Evolutionary conservation across 2,888 invertebrate species (phyloP), one percentile per base, ranked within the genome.

Genomic region (Abrostola tripartita): DNA sequence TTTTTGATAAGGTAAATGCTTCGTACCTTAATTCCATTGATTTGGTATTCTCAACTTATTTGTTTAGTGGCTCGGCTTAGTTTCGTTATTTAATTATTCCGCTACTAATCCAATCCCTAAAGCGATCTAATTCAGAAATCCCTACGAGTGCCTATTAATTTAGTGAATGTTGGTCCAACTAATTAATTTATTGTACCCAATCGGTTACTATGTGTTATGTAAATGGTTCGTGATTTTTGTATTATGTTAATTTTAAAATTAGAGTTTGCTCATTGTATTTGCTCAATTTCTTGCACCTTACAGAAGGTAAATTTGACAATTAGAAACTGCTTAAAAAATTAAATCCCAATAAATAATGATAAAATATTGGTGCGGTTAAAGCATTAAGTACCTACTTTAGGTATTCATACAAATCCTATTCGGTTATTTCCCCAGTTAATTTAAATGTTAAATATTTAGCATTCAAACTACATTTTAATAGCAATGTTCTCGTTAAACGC

Each of bases 61-160:
- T 55, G 35, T 7, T 9, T 5, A 5, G 10, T 6, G 11, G 5
- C 10, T 12, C 10, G 52, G 58, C 51, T 62, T 62, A 66, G 68
- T 71, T 68, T 52, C 24, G 53, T 76, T 74, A 79, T 74, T 78
- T 71, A 74, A 79, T 78, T 71, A 76, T 67, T 63, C 65, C 50
- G 52, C 68, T 65, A 60, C 68, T 71, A 76, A 71, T 74, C 66
- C 61, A 68, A 68, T 74, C 61, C 74, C 51, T 57, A 65, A 67
- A 61, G 66, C 65, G 64, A 68, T 74, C 68, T 67, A 69, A 76
- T 71, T 71, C 68, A 56, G 60, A 71, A 77, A 74, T 71, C 71
- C 65, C 56, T 68, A 68, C 65, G 51, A 76, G 52, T 67, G 59
- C 60, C 68, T 76, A 68, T 76, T 76, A 66, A 78, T 73, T 68